Conservation (phyloP, 2,888 invertebrate genomes). For the Drosophila picticornis region DNA sequence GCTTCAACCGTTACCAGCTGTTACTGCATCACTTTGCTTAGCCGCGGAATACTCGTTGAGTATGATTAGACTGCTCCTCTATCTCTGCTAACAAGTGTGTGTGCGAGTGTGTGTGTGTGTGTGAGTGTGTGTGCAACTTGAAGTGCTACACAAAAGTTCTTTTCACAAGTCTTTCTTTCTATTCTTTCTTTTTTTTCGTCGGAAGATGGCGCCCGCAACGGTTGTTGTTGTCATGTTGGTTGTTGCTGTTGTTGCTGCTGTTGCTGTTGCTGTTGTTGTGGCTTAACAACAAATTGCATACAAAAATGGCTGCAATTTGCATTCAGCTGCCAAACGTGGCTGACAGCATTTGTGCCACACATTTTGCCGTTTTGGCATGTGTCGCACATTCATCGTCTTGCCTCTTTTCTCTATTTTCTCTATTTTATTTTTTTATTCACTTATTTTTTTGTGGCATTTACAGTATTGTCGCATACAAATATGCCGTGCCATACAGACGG, state of each 20-base stretch:
- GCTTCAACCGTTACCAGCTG: neutral
- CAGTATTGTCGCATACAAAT: constrained; percentile 54
- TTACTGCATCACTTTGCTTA: neutral
- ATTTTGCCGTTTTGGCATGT: constrained; percentile 54
- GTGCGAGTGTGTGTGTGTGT: neutral
- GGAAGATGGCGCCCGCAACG: constrained; percentile 43
- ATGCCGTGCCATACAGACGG: constrained; percentile 19
- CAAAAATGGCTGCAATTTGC: constrained; percentile 74
- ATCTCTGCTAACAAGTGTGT: neutral
- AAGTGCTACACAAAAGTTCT: constrained; percentile 46
- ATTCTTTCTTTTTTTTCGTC: constrained; percentile 4
- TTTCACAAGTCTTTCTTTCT: constrained; percentile 10
- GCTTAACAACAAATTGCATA: constrained; percentile 68
- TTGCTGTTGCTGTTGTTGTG: constrained; percentile 23
- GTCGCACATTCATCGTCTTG: constrained; percentile 62
- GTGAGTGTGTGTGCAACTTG: constrained; percentile 11
- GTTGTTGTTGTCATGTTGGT: constrained; percentile 3
- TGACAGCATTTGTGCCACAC: constrained; percentile 38
- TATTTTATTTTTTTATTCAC: neutral
- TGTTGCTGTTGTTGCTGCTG: constrained; percentile 5
- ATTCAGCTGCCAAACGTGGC: constrained; percentile 48
- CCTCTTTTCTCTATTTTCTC: constrained; percentile 8
- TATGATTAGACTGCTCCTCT: constrained; percentile 36
- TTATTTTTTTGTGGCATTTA: constrained; percentile 23
- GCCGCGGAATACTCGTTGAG: constrained; percentile 15